A percentile compares a stretch with the other conserved stretches of the same genome.
Conservation (phyloP, 2,888 invertebrate species). For the Ommatoiulus sabulosus region DNA sequence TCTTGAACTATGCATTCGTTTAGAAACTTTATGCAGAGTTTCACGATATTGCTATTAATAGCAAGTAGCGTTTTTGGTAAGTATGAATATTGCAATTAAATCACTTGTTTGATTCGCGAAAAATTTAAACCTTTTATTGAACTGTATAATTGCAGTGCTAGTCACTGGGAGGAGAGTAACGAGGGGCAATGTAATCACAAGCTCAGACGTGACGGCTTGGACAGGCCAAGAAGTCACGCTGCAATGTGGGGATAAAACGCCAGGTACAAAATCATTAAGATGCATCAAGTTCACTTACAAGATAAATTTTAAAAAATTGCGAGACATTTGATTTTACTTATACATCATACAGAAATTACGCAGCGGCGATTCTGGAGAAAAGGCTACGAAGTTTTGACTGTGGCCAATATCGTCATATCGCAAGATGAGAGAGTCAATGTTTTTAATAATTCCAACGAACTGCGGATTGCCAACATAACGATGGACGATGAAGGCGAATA, state of each 20-base stretch:
- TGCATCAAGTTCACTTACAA: no score
- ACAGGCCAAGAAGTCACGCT: constrained; percentile 55
- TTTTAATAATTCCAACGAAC: constrained; percentile 53
- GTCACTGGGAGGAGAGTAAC: not conserved
- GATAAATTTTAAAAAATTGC: no score
- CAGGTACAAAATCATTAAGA: constrained; percentile 6
- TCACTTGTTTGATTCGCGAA: not conserved
- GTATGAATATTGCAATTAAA: not conserved
- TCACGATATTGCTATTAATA: not conserved
- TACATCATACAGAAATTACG: not conserved
- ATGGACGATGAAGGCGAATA: constrained; percentile 59
- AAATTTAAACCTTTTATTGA: not conserved
- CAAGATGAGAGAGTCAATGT: constrained; percentile 56
- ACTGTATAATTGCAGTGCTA: not conserved
- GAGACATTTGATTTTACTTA: no score
- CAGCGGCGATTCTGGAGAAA: constrained; percentile 59
- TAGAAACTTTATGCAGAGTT: not conserved
- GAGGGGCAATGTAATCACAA: not conserved
- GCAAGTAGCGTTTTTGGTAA: not conserved
- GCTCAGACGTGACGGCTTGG: constrained; percentile 54
- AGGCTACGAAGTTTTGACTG: constrained; percentile 58
- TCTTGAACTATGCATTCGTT: not conserved
- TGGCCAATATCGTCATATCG: constrained; percentile 58
- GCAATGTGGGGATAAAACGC: constrained; percentile 54
- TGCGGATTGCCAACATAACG: constrained; percentile 57